These are phyloP conservation scores for Manacus vitellinus DNA, from an alignment of 2,113 vertebrate species.

Conservation along the genomic window DNA sequence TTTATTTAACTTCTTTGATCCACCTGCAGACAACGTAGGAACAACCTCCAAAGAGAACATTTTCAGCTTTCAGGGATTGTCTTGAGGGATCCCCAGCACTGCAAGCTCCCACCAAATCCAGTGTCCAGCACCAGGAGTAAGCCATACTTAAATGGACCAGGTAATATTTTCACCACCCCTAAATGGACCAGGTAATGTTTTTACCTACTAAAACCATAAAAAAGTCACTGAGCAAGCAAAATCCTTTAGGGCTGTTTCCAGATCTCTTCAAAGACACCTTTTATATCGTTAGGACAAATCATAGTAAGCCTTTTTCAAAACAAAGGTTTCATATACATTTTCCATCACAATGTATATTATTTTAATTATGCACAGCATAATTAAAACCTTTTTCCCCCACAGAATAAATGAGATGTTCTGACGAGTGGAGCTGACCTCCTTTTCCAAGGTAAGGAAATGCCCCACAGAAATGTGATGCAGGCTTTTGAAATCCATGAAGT, in stretches of 20 bases:
- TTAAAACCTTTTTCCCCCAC: constrained; percentile 39
- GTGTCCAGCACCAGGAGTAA: not conserved
- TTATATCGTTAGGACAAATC: constrained; percentile 13
- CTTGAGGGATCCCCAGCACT: not conserved
- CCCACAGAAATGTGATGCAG: not conserved
- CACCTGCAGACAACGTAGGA: not conserved
- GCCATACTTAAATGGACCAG: not conserved
- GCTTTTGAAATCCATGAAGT: not conserved
- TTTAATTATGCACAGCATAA: not conserved
- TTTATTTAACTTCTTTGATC: not conserved
- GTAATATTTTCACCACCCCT: not conserved
- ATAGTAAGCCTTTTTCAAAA: constrained; percentile 29
- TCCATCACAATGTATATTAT: not conserved
- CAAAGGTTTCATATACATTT: constrained; percentile 2
- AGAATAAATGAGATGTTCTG: constrained; percentile 9
- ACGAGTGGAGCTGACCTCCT: constrained; percentile 6
- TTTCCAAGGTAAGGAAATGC: constrained; percentile 7
- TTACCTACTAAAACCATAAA: not conserved
- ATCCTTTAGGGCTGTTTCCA: not conserved
- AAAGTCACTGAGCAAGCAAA: not conserved
- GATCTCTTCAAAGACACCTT: not conserved
- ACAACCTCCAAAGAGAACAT: not conserved
- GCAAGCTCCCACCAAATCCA: too few species aligned
- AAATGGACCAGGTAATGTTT: not conserved
- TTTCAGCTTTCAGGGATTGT: not conserved